Evolutionary conservation across 2,797 vertebrate genomes (phyloP), one percentile per base, ranked within the genome.

Genomic region (Notoglanidium macrostoma): DNA sequence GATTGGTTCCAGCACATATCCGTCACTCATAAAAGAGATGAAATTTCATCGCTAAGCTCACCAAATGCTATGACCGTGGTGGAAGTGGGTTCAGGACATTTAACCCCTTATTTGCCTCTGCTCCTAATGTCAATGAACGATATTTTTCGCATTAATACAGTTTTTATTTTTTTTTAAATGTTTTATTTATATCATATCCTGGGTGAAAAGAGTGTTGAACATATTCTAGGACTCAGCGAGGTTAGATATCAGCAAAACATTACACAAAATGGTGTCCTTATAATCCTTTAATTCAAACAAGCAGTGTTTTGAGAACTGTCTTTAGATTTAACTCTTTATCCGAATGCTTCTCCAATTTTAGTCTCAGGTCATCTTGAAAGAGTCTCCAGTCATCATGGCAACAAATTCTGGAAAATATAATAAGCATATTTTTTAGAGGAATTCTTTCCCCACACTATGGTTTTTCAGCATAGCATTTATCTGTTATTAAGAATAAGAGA

Each of bases 11-110:
- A 79, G 82, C 61, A 40, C 67, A 89, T 92, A 94, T 92, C 94
- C 49, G 7, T 96, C 92, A 90, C 89, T 92, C 92, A 95, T 94
- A 95, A 91, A 92, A 91, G 93, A 94, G 93, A 95, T 94, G 92
- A 94, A 91, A 95, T 95, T 95, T 95, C 94, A 94, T 89, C 89
- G 93, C 90, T 92, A 92, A 92, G 93, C 91, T 91, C 93, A 93
- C 87, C 93, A 95, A 94, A 95, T 95, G 94, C 94, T 93, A 92
- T 93, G 93, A 95, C 92, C 94, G 92, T 95, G 93, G 94, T 82
- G 95, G 94, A 92, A 92, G 87, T 90, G 84, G 90, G 85, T 91
- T 92, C 87, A 87, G 90, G 57, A 88, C 94, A 90, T 61, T 96
- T 96, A 96, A 96, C 96, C 94, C 95, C 88, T 85, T 95, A 35